Base-by-base conservation (phyloP, 2,113 vertebrate genomes). In the Haemorhous mexicanus region DNA sequence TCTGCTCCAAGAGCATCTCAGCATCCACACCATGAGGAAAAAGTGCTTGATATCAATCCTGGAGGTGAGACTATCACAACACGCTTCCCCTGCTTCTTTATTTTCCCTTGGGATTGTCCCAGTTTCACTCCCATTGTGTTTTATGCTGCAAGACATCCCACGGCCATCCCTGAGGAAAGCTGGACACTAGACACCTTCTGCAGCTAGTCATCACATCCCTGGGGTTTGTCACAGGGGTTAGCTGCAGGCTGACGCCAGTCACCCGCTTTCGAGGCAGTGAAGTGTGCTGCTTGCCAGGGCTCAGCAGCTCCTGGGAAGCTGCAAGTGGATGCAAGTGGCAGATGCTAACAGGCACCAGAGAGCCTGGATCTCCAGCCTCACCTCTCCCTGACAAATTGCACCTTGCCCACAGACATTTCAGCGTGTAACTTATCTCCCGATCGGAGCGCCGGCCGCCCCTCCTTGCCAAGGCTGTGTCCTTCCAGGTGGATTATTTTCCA, bases 401-500 rank as follows among this genome's bases (percentile, higher is more conserved):
- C 90, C 87, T 93, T 91, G 33, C 2, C 72, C 2, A 2, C 82
- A n/a, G 87, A 72, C 90, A 35, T 90, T 88, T 86, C 92, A 50
- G 77, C 9, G 3, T 35, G 58, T 76, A 66, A 73, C 91, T 95
- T 94, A 95, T 92, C 96, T 96, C 87, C 86, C 70, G 0, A 94
- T 91, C 81, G 0, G 12, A 39, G 63, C 4, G 2, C 68, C 7
- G 78, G 66, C 78, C 1, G 1, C 88, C 81, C 83, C 76, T 92
- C 88, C 88, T 76, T 4, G 84, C 80, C 49, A 47, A 79, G 18
- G 70, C 94, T 44, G 24, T 2, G 69, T 92, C 90, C 91, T 97
- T 96, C 94, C 95, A 97, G 97, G 97, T 98, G 97, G 96, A 91
- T 97, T 96, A 80, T 82, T 97, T 97, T 96, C 86, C 96, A 96